Conservation (phyloP, 2,797 vertebrate genomes). For the Pseudopleuronectes americanus region DNA sequence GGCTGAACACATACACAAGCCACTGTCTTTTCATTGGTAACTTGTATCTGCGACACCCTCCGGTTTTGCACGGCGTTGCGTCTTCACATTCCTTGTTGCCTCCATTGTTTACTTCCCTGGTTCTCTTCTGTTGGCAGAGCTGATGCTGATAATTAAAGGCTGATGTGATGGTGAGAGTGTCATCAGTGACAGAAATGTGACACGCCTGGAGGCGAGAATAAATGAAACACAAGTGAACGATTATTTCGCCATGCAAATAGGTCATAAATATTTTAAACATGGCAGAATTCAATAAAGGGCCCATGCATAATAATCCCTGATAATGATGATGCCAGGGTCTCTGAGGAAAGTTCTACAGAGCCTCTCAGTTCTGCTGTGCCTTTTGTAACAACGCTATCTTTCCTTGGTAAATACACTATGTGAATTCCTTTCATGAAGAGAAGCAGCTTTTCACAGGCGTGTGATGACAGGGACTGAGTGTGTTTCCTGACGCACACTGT, state of each 20-base stretch:
- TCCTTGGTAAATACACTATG: background rate
- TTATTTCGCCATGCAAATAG: background rate
- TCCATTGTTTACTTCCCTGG: background rate
- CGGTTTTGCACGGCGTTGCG: constrained; percentile 10
- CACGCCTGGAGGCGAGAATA: background rate
- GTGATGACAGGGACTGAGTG: constrained; percentile 22
- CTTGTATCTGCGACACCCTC: background rate
- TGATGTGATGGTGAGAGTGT: background rate
- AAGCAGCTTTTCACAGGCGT: background rate
- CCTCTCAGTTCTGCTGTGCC: background rate
- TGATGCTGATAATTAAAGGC: constrained; percentile 10
- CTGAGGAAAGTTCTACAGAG: background rate
- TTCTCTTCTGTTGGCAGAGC: constrained; percentile 6
- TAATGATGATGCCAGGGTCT: background rate
- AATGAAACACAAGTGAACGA: background rate
- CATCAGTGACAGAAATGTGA: constrained; percentile 3
- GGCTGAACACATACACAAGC: background rate
- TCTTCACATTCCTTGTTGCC: background rate
- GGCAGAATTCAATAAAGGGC: background rate
- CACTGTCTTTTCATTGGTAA: background rate
- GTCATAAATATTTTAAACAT: background rate
- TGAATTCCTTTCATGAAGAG: constrained; percentile 29
- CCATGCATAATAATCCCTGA: background rate
- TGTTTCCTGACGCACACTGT: constrained; percentile 60
- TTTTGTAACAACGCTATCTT: too few relatives aligned